A percentile compares a stretch with the other conserved stretches of the same genome.
These are phyloP conservation scores for Sebastes glaucus DNA, from an alignment of 2,797 vertebrate genomes.

Conservation along the genomic window DNA sequence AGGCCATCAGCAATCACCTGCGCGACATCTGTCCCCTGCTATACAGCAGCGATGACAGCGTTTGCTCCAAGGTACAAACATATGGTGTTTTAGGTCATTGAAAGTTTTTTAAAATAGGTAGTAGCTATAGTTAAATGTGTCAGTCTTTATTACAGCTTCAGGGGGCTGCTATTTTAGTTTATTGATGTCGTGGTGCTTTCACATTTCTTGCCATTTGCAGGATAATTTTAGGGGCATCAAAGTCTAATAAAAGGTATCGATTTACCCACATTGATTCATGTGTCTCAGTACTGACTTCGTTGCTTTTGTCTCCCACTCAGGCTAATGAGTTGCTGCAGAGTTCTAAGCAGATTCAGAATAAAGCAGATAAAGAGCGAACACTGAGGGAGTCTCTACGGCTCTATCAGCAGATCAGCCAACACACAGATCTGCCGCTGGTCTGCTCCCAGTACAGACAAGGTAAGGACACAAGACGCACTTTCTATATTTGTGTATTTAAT, in stretches of 20 bases:
- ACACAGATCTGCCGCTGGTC: constrained; percentile 93
- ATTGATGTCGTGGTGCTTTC: background rate
- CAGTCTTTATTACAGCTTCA: background rate
- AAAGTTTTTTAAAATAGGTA: background rate
- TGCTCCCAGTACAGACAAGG: constrained; percentile 97
- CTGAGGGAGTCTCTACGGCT: constrained; percentile 92
- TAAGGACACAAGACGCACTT: constrained; percentile 50
- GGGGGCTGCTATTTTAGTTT: background rate
- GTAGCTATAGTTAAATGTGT: background rate
- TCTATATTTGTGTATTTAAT: background rate
- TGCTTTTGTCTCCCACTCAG: constrained; percentile 71
- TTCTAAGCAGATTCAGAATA: constrained; percentile 93
- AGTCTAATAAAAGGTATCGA: constrained; percentile 27
- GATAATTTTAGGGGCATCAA: constrained; percentile 2
- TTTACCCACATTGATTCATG: constrained; percentile 23
- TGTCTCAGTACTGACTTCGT: constrained; percentile 17
- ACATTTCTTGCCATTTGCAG: constrained; percentile 3
- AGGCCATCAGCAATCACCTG: constrained; percentile 92
- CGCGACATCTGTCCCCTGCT: constrained; percentile 95
- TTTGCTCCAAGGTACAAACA: constrained; percentile 93
- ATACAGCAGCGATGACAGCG: constrained; percentile 94
- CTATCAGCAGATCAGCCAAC: constrained; percentile 96
- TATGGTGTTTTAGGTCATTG: background rate
- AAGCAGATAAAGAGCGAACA: constrained; percentile 90
- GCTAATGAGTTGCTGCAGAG: constrained; percentile 96